phyloP scores from a whole-genome alignment of 1,140 invertebrate species.

The Mya arenaria region DNA sequence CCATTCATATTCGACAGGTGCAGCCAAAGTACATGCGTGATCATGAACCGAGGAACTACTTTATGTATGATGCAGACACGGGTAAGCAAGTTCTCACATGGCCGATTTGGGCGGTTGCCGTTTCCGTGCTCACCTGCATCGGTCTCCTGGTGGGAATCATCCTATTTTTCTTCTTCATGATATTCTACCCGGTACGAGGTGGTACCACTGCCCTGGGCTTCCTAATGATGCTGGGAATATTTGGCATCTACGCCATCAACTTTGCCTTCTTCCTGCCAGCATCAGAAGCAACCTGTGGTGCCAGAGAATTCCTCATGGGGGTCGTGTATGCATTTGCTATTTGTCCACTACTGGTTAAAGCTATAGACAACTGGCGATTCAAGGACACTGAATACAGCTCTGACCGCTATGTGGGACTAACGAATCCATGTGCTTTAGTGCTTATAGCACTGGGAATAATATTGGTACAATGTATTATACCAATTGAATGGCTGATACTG shows the following conservation, averaged over 20 bases:
- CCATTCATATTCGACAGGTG: slow-evolving; percentile 7
- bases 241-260: slow-evolving; percentile 82
- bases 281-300: slow-evolving; percentile 78
- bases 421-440: slow-evolving; percentile 78
- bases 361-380: slow-evolving; percentile 81
- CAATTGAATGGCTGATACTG: slow-evolving; percentile 74
- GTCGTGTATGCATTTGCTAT: slow-evolving; percentile 82
- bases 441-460: slow-evolving; percentile 79
- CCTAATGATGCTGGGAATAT: slow-evolving; percentile 81
- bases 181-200: slow-evolving; percentile 79
- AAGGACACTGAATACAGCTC: slow-evolving; percentile 68
- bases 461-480: slow-evolving; percentile 79
- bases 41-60: slow-evolving; percentile 71
- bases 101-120: slow-evolving; percentile 77
- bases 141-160: slow-evolving; percentile 78
- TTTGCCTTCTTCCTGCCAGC: slow-evolving; percentile 83
- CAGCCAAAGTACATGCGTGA: slow-evolving; percentile 37
- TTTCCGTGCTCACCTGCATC: slow-evolving; percentile 77
- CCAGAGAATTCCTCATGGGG: slow-evolving; percentile 79
- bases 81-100: slow-evolving; percentile 65
- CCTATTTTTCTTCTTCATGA: slow-evolving; percentile 81
- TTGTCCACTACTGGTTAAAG: slow-evolving; percentile 81
- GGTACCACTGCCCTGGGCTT: slow-evolving; percentile 82
- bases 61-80: slow-evolving; percentile 61
- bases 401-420: slow-evolving; percentile 69